Conservation (phyloP, 2,888 invertebrate species). For the Thymelicus acteon region DNA sequence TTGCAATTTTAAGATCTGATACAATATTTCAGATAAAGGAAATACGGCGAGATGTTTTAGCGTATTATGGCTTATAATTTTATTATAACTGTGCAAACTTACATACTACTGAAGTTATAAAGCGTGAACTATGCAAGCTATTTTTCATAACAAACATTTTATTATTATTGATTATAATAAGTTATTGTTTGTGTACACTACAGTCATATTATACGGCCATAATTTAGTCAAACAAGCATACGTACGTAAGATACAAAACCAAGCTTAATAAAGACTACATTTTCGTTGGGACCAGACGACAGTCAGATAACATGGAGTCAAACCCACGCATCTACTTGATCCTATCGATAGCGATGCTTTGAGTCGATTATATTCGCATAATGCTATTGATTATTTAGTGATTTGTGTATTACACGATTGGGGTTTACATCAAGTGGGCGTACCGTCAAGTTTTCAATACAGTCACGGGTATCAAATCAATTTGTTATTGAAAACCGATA, state of each 20-base stretch:
- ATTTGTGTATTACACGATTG: constrained; percentile 37
- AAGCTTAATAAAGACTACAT: constrained; percentile 4
- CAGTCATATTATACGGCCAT: too few relatives aligned
- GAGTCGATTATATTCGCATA: constrained; percentile 38
- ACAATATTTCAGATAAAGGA: too few relatives aligned
- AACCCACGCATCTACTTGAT: constrained; percentile 32
- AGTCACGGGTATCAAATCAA: constrained; percentile 22
- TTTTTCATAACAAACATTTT: too few relatives aligned
- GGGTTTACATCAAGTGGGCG: constrained; percentile 35
- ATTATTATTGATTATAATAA: too few relatives aligned
- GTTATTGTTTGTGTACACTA: too few relatives aligned
- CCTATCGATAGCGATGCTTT: constrained; percentile 33
- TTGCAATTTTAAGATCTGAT: too few relatives aligned
- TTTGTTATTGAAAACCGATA: constrained; percentile 24
- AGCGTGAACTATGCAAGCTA: too few relatives aligned
- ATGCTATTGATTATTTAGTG: constrained; percentile 38
- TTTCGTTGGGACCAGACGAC: constrained; percentile 5
- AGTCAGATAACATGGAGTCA: constrained; percentile 32
- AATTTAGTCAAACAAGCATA: background rate
- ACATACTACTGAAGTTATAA: too few relatives aligned
- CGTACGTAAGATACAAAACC: background rate
- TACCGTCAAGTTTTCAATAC: constrained; percentile 29
- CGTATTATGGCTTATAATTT: too few relatives aligned
- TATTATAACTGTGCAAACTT: too few relatives aligned
- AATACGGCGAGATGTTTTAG: too few relatives aligned